Evolutionary conservation across 2,888 invertebrate genomes (phyloP), one percentile per base, ranked within the genome.

Genomic region (Drosophila bunnanda): DNA sequence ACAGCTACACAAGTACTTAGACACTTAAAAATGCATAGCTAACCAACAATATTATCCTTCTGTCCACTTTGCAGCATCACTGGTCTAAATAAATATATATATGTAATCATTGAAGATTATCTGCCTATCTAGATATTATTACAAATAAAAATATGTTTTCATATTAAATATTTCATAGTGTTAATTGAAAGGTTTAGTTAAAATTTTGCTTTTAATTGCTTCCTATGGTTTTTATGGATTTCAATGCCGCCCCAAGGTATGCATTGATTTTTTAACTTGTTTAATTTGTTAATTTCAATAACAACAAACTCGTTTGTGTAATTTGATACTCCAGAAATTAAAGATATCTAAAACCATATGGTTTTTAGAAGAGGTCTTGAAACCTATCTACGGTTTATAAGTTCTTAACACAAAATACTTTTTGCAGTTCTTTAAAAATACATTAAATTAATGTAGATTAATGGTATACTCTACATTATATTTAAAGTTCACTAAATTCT

Each of bases 1-100:
- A 22, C n/a, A 25, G 9, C 15, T 9, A 39, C 52, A 48, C 34
- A 36, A 38, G 88, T 85, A 85, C 84, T 82, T 85, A 88, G 59
- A 38, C 46, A 34, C 64, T 50, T 44, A 41, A 59, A 41, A 59
- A 41, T 28, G 44, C 25, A 48, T 17, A 39, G 32, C 38, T 48
- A 67, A 39, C 46, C 54, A 67, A 67, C 67, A 67, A 67, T 67
- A 67, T 67, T 67, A 67, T 28, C 38, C 17, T 13, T 67, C 22
- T 67, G 67, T 54, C 67, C 67, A 67, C 67, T 67, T 67, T 55
- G 57, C 48, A 76, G 60, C 88, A 87, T 84, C 82, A 83, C 85
- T 54, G 10, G 38, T 44, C 15, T 38, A 17, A 64, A 73, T 54
- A 53, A 56, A 72, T 61, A 43, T 60, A 25, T 57, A 72, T 61